phyloP scores from a whole-genome alignment of 1,140 invertebrate genomes.

The Drosophila rufa region DNA sequence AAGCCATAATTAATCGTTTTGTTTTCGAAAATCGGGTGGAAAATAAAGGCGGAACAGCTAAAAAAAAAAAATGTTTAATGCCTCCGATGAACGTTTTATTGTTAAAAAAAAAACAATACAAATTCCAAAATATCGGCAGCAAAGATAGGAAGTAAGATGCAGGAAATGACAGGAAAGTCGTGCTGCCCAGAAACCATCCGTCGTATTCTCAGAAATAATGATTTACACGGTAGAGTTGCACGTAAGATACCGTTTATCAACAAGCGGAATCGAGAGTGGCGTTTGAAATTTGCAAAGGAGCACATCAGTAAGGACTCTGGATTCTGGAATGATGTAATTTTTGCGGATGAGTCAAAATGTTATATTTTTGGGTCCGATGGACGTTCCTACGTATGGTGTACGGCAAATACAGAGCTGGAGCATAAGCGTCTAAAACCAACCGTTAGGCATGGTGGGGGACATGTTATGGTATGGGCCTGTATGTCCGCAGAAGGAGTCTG shows the following conservation, averaged over 20 bases:
- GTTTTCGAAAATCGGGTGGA: no score
- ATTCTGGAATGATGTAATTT: conserved; percentile 13
- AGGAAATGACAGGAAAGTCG: neutral
- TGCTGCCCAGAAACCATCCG: conserved; percentile 1
- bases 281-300: neutral
- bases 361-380: conserved; percentile 14
- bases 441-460: conserved; percentile 6
- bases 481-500: conserved; percentile 2
- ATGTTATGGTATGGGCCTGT: conserved; percentile 8
- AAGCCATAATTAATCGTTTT: no score
- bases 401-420: conserved; percentile 6
- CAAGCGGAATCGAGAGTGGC: neutral
- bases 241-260: neutral
- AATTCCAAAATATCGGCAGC: no score
- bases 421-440: neutral
- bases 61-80: no score
- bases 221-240: neutral
- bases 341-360: conserved; percentile 15
- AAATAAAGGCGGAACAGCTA: no score
- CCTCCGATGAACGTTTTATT: no score
- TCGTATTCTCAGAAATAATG: neutral
- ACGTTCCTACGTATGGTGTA: neutral
- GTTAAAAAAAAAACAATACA: no score
- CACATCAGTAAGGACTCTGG: neutral
- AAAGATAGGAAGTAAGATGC: neutral